A percentile compares a stretch with the other conserved stretches of the same genome.
Conservation (phyloP, 2,888 invertebrate genomes). For the Osmoderma eremita region DNA sequence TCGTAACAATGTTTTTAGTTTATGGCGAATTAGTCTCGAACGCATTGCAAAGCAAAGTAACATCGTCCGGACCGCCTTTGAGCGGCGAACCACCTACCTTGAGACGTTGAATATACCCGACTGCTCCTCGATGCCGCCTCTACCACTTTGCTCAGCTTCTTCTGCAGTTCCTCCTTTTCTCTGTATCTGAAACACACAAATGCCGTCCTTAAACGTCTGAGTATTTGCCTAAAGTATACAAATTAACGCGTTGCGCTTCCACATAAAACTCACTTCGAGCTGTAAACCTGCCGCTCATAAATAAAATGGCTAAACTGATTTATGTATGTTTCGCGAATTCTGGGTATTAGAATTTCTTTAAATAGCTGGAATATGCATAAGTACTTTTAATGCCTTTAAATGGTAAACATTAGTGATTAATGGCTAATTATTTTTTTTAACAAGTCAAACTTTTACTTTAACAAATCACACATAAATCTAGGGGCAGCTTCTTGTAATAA, state of each 20-base stretch:
- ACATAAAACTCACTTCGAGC: conserved; percentile 21
- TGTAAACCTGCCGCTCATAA: conserved; percentile 24
- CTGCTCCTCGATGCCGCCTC: conserved; percentile 51
- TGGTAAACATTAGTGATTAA: too few relatives aligned
- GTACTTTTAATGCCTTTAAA: too few relatives aligned
- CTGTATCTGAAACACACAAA: conserved; percentile 63
- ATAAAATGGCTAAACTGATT: conserved; percentile 26
- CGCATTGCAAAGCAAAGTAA: conserved; percentile 37
- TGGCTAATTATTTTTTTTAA: too few relatives aligned
- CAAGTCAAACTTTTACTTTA: too few relatives aligned
- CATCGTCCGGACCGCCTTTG: conserved; percentile 25
- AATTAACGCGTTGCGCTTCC: conserved; percentile 20
- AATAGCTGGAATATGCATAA: too few relatives aligned
- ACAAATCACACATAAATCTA: too few relatives aligned
- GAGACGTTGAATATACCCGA: conserved; percentile 46
- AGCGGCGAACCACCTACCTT: conserved; percentile 46
- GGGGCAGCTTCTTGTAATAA: too few relatives aligned
- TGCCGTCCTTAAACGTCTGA: conserved; percentile 11
- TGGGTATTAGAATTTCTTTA: conserved; percentile 8
- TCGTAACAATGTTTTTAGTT: conserved; percentile 34
- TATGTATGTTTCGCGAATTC: neutral
- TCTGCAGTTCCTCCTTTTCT: conserved; percentile 65
- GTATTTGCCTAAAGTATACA: conserved; percentile 26
- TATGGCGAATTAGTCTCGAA: conserved; percentile 36
- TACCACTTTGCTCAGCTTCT: conserved; percentile 63